Conservation (phyloP, 2,113 vertebrate species). For the Sinocyclocheilus rhinocerous region DNA sequence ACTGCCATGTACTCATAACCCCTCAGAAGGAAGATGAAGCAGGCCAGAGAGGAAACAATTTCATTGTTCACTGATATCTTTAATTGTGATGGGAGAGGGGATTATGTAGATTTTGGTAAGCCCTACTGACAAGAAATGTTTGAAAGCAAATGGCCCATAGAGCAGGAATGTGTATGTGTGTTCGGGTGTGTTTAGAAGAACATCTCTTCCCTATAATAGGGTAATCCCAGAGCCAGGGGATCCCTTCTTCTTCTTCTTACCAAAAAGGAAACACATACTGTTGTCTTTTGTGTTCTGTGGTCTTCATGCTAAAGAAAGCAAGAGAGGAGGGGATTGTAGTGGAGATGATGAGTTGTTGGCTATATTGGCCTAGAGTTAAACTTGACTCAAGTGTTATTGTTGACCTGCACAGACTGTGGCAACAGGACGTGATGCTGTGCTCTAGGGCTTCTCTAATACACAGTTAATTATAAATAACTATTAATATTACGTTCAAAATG, state of each 20-base stretch:
- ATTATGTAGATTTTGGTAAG: conserved; percentile 84
- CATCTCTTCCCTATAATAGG: conserved; percentile 76
- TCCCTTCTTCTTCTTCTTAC: conserved; percentile 78
- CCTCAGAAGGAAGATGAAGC: conserved; percentile 73
- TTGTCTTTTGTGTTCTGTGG: conserved; percentile 68
- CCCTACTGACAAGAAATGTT: conserved; percentile 81
- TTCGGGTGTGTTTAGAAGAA: conserved; percentile 71
- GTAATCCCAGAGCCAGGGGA: conserved; percentile 80
- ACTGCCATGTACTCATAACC: conserved; percentile 58
- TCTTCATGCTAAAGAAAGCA: conserved; percentile 59
- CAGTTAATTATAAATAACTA: background rate
- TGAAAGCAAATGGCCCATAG: conserved; percentile 79
- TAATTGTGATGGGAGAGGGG: conserved; percentile 81
- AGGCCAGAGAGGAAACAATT: conserved; percentile 81
- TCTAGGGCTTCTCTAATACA: background rate
- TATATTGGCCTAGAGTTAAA: background rate
- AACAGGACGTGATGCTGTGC: background rate
- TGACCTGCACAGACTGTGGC: background rate
- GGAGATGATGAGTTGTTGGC: conserved; percentile 40
- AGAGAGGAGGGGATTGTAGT: conserved; percentile 9
- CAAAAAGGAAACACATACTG: conserved; percentile 71
- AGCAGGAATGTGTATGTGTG: conserved; percentile 78
- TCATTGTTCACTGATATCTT: conserved; percentile 84
- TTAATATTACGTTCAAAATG: background rate
- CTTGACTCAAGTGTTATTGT: background rate